Evolutionary conservation across 2,113 vertebrate species (phyloP).

Genomic region (Anguilla japonica): DNA sequence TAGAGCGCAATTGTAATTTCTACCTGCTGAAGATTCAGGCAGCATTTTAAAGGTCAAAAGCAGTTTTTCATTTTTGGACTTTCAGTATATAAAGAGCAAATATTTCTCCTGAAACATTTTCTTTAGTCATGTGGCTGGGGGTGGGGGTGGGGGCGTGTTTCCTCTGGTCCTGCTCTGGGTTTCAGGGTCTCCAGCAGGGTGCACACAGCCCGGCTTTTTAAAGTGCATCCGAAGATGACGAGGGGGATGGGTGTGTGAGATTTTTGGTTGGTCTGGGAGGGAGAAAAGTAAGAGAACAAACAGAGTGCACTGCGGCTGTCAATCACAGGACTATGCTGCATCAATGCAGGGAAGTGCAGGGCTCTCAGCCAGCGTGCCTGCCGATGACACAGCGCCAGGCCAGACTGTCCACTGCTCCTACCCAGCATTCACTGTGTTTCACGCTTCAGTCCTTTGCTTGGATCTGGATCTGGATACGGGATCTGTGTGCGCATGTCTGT

Average conservation of each 20-base stretch:
- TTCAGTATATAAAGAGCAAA: too few relatives aligned
- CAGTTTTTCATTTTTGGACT: too few relatives aligned
- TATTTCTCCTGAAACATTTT: too few relatives aligned
- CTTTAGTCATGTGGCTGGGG: too few relatives aligned
- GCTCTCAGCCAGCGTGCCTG: not conserved
- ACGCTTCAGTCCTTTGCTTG: not conserved
- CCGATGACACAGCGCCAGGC: not conserved
- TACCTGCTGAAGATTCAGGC: too few relatives aligned
- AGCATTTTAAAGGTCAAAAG: too few relatives aligned
- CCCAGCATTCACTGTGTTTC: not conserved
- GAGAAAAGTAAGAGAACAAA: not conserved
- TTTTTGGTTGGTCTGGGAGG: not conserved
- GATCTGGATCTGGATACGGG: slow-evolving; percentile 22
- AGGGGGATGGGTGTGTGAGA: not conserved
- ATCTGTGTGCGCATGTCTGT: not conserved
- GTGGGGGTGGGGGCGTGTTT: too few relatives aligned
- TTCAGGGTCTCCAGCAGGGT: too few relatives aligned
- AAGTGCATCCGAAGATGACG: not conserved
- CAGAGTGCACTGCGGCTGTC: not conserved
- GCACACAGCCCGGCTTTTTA: not conserved
- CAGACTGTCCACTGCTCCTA: not conserved
- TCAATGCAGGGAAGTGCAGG: not conserved
- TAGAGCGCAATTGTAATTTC: too few relatives aligned
- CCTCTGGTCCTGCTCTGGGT: too few relatives aligned
- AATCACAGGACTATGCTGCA: not conserved